Conservation (phyloP, 2,888 invertebrate species). For the Allacma fusca region DNA sequence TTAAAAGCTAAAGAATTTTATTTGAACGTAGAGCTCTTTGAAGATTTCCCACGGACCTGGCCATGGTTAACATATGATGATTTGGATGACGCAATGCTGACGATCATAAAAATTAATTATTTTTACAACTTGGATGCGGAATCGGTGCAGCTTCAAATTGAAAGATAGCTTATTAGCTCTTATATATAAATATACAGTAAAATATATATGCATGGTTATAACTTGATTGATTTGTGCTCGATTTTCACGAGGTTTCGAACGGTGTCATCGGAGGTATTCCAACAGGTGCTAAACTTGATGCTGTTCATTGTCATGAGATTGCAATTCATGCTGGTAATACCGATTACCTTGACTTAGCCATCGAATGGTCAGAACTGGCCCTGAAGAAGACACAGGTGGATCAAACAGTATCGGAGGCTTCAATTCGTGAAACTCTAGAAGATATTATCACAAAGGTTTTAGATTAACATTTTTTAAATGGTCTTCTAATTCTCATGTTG, state of each 20-base stretch:
- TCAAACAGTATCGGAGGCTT: neutral
- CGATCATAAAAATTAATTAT: conserved; percentile 53
- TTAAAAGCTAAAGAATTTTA: no score
- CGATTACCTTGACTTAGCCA: neutral
- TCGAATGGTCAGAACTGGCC: conserved; percentile 36
- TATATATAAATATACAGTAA: neutral
- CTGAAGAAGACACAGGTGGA: conserved; percentile 2
- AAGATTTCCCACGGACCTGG: neutral
- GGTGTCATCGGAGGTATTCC: neutral
- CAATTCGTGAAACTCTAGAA: no score
- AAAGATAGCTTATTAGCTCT: no score
- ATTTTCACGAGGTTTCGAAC: neutral
- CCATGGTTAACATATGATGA: conserved; percentile 28
- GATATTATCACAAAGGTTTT: no score
- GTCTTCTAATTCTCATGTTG: no score
- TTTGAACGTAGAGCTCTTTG: neutral
- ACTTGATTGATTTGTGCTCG: neutral
- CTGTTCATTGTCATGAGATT: conserved; percentile 36
- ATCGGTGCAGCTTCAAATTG: conserved; percentile 41
- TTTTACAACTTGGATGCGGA: conserved; percentile 50
- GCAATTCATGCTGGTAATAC: neutral
- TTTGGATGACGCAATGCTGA: conserved; percentile 55
- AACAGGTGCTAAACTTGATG: conserved; percentile 22
- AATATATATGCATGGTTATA: neutral
- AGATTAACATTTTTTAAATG: no score